These are phyloP conservation scores for Hexactinellida sp. DNA, from an alignment of 37 sponge, comb jelly and placozoan genomes.

Conservation along the genomic window DNA sequence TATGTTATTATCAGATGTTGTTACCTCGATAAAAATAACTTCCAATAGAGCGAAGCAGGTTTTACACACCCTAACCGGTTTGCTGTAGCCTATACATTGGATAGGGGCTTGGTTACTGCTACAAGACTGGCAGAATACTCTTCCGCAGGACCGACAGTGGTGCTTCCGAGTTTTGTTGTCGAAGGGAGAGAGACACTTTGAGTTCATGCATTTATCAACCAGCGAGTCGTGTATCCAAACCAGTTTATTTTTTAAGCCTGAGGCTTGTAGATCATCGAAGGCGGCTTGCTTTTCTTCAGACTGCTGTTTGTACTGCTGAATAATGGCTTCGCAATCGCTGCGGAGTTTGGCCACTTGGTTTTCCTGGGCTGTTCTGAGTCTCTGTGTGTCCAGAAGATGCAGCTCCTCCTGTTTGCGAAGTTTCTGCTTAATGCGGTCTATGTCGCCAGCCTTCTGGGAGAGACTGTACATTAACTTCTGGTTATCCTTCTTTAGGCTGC, in stretches of 20 bases:
- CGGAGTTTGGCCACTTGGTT: background rate
- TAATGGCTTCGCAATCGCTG: background rate
- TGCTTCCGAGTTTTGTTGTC: background rate
- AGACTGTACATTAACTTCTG: background rate
- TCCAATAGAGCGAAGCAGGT: constrained; percentile 20
- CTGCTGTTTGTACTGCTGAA: background rate
- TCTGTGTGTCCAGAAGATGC: background rate
- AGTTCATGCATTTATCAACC: background rate
- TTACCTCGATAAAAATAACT: background rate
- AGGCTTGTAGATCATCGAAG: background rate
- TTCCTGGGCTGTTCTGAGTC: constrained; percentile 13
- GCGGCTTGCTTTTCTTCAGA: background rate
- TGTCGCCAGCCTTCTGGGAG: background rate
- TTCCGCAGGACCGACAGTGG: constrained; percentile 48
- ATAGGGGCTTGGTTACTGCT: constrained; percentile 29
- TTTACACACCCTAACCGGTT: constrained; percentile 41
- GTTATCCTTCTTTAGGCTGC: background rate
- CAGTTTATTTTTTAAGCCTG: background rate
- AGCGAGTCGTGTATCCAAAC: constrained; percentile 1
- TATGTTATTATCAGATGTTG: background rate
- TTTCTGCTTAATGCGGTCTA: background rate
- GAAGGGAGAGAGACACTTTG: constrained; percentile 1
- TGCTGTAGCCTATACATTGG: constrained; percentile 21
- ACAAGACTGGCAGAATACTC: constrained; percentile 35
- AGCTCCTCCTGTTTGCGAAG: background rate